These are phyloP conservation scores for Acropora yongei DNA, from an alignment of 64 coral and sea anemone genomes.

Conservation along the genomic window DNA sequence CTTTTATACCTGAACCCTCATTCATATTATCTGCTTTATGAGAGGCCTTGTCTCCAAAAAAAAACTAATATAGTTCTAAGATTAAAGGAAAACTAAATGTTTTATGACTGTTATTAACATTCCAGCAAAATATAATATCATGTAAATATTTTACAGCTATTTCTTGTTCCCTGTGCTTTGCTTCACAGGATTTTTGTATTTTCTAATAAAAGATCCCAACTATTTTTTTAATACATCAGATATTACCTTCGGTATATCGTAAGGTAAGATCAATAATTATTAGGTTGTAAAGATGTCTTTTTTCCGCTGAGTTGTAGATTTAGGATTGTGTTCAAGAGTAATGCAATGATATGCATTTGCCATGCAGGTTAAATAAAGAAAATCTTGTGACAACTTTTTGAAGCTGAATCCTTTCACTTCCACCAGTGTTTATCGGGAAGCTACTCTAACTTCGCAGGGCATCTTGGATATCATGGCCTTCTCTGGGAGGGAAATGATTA, in stretches of 20 bases:
- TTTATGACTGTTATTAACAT: not conserved
- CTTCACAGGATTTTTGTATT: not conserved
- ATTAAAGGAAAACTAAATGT: not conserved
- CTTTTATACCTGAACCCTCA: not conserved
- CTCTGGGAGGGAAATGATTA: no score
- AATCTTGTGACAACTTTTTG: no score
- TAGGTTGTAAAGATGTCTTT: not conserved
- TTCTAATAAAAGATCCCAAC: not conserved
- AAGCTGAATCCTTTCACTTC: no score
- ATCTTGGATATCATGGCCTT: no score
- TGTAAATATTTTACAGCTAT: not conserved
- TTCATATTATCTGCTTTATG: not conserved
- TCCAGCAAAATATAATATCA: not conserved
- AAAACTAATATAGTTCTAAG: not conserved
- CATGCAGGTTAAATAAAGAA: no score
- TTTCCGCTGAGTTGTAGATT: not conserved
- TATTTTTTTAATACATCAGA: not conserved
- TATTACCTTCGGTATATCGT: not conserved
- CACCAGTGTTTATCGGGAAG: no score
- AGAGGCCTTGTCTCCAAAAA: not conserved
- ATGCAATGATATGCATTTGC: no score
- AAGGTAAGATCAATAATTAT: not conserved
- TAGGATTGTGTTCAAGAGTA: not conserved
- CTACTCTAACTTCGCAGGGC: no score
- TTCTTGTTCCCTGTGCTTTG: not conserved